Percentiles rank a stretch among this genome's conserved stretches.
These are phyloP conservation scores for Nicator chloris DNA, from an alignment of 2,113 vertebrate species.

Conservation along the genomic window DNA sequence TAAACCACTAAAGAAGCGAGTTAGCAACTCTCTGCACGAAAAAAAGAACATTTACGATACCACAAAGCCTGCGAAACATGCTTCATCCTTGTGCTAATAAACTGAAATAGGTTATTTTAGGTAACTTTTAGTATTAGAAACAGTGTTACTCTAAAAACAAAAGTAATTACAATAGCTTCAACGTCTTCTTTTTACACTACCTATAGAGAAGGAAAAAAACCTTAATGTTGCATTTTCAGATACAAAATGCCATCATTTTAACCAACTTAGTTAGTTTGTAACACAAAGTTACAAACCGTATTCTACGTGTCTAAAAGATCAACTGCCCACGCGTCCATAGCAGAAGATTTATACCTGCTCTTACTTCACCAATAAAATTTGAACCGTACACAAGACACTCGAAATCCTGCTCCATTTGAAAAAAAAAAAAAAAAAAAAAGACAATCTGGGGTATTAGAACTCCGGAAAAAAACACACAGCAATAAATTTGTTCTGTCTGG, in stretches of 20 bases:
- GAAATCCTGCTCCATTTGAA: background rate
- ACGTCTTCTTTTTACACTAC: background rate
- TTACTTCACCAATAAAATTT: background rate
- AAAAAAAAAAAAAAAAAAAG: no score
- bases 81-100: background rate
- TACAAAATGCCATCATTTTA: background rate
- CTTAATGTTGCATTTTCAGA: background rate
- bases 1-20: background rate
- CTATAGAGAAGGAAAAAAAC: fast-evolving
- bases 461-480: background rate
- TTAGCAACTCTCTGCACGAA: background rate
- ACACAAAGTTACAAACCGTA: background rate
- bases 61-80: background rate
- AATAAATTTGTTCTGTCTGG: background rate
- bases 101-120: background rate
- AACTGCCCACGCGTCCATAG: background rate
- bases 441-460: background rate
- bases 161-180: background rate
- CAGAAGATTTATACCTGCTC: background rate
- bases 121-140: background rate
- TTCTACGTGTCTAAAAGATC: background rate
- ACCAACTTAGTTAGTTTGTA: background rate
- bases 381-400: background rate
- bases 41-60: background rate
- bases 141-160: background rate